Percentiles rank a stretch among this genome's conserved stretches.
These are phyloP conservation scores for Uloborus plumipes DNA, from an alignment of 2,888 invertebrate genomes.

Conservation along the genomic window DNA sequence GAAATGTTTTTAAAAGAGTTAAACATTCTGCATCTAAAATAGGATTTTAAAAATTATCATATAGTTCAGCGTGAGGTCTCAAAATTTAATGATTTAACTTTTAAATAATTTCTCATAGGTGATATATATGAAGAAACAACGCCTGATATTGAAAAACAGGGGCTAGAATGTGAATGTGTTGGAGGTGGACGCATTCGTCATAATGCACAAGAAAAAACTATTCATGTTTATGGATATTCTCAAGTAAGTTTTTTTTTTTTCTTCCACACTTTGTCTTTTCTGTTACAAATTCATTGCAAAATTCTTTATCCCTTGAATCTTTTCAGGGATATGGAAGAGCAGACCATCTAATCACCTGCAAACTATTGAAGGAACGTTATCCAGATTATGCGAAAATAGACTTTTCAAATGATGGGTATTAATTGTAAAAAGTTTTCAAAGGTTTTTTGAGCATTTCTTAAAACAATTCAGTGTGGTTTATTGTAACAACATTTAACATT, in stretches of 20 bases:
- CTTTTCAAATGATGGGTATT: constrained; percentile 89
- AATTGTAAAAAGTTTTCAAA: constrained; percentile 56
- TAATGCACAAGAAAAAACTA: constrained; percentile 80
- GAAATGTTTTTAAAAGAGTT: neutral
- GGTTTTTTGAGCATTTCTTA: no score
- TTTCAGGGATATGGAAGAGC: constrained; percentile 84
- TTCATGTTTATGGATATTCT: constrained; percentile 94
- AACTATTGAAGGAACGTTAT: constrained; percentile 81
- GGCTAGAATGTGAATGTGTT: constrained; percentile 83
- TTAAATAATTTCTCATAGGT: constrained; percentile 73
- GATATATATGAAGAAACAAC: constrained; percentile 81
- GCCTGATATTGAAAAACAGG: constrained; percentile 70
- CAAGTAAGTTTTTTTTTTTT: constrained; percentile 74
- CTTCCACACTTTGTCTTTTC: neutral
- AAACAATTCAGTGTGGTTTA: no score
- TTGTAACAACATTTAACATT: no score
- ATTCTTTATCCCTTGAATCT: constrained; percentile 8
- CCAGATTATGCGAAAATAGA: constrained; percentile 81
- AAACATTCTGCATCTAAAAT: neutral
- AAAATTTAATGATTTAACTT: constrained; percentile 62
- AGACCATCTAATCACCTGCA: constrained; percentile 84
- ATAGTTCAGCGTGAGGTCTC: constrained; percentile 10
- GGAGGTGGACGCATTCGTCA: constrained; percentile 95
- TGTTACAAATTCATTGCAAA: neutral
- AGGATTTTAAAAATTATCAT: neutral